Evolutionary conservation across 2,888 invertebrate species (phyloP).

Genomic region (Drosophila greeni): DNA sequence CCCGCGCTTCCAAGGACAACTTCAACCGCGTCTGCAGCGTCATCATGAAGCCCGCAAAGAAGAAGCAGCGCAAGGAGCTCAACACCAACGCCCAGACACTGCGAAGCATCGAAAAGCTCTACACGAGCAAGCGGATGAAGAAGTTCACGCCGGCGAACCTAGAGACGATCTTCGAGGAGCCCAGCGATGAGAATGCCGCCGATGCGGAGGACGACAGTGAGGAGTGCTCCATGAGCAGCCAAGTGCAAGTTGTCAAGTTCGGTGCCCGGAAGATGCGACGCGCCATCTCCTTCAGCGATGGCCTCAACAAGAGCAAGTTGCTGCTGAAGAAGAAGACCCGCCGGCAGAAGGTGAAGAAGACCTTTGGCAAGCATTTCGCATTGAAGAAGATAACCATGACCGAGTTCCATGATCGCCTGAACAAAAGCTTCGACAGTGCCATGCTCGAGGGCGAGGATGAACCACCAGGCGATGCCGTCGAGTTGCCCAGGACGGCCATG

Average conservation of each 20-base stretch:
- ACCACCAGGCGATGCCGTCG: background rate
- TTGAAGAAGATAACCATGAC: constrained; percentile 74
- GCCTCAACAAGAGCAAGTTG: constrained; percentile 71
- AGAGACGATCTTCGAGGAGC: constrained; percentile 77
- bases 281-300: constrained; percentile 72
- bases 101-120: constrained; percentile 71
- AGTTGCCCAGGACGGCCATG: constrained; percentile 24
- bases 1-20: constrained; percentile 71
- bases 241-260: constrained; percentile 64
- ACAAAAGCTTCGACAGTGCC: constrained; percentile 72
- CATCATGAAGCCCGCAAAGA: constrained; percentile 69
- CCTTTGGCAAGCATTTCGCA: constrained; percentile 70
- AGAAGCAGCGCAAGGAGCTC: constrained; percentile 58
- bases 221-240: constrained; percentile 55
- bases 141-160: constrained; percentile 75
- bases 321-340: constrained; percentile 67
- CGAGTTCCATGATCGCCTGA: constrained; percentile 74
- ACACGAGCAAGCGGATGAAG: constrained; percentile 70
- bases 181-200: constrained; percentile 63
- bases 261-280: constrained; percentile 72
- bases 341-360: constrained; percentile 74
- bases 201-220: constrained; percentile 66
- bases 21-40: constrained; percentile 71
- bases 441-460: constrained; percentile 59
- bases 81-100: constrained; percentile 57